Conservation (phyloP, 2,888 invertebrate genomes). For the Torymus tubicola region DNA sequence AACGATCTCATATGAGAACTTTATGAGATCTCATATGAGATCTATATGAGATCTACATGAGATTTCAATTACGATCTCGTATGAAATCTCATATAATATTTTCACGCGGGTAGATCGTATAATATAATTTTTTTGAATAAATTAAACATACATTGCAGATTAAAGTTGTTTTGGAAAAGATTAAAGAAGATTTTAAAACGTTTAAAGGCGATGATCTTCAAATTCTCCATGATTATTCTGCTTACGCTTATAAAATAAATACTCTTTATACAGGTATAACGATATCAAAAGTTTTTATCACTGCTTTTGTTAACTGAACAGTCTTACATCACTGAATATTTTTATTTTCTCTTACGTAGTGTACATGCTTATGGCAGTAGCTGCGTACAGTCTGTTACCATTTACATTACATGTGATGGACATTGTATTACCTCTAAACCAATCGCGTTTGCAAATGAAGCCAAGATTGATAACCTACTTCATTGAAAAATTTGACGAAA, state of each 20-base stretch:
- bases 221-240: constrained; percentile 34
- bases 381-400: constrained; percentile 38
- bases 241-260: constrained; percentile 35
- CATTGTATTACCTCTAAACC: constrained; percentile 24
- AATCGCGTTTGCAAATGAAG: constrained; percentile 18
- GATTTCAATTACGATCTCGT: too few species aligned
- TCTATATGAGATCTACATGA: too few species aligned
- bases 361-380: constrained; percentile 38
- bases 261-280: constrained; percentile 26
- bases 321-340: too few species aligned
- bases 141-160: constrained; percentile 21
- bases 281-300: not conserved
- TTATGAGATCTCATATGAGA: too few species aligned
- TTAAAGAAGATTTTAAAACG: constrained; percentile 30
- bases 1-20: too few species aligned
- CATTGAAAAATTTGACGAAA: constrained; percentile 38
- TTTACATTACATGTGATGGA: constrained; percentile 44
- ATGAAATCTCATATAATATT: too few species aligned
- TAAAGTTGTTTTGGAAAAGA: constrained; percentile 37
- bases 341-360: not conserved
- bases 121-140: too few species aligned
- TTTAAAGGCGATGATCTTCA: constrained; percentile 37
- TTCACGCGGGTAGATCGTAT: too few species aligned
- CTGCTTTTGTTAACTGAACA: not conserved
- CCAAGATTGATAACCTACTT: constrained; percentile 40